Conservation (phyloP, 2,888 invertebrate genomes). For the Bimastos eiseni region DNA sequence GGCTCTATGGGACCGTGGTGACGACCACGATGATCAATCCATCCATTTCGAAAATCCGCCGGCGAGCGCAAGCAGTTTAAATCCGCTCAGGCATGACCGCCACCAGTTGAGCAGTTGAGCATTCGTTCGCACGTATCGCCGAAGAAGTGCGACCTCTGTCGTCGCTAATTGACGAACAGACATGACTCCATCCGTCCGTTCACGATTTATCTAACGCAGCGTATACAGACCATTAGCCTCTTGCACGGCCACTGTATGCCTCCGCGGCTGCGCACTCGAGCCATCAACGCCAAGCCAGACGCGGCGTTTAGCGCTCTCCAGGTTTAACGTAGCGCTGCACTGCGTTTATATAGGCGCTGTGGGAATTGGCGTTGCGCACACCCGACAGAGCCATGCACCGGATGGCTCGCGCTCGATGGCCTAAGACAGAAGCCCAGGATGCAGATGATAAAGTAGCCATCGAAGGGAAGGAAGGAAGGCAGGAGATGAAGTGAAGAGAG, state of each 20-base stretch:
- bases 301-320: not conserved
- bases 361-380: not conserved
- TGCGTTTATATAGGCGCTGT: not conserved
- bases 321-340: not conserved
- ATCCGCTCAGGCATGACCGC: not conserved
- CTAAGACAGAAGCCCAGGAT: not conserved
- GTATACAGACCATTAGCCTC: not conserved
- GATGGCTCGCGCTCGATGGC: not conserved
- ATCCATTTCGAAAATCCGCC: not conserved
- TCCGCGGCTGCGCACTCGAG: not conserved
- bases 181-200: not conserved
- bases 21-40: not conserved
- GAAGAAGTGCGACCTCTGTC: not conserved
- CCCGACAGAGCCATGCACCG: not conserved
- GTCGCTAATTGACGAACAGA: not conserved
- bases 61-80: not conserved
- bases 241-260: constrained; percentile 13
- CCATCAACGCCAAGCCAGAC: not conserved
- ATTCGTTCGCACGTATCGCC: not conserved
- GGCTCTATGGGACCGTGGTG: not conserved
- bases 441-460: not conserved
- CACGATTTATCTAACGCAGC: not conserved
- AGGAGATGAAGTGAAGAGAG: not conserved
- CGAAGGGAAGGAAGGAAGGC: not conserved
- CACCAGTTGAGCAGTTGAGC: not conserved